Base-by-base conservation (phyloP, 2,888 invertebrate species). In the Calameuta filiformis region DNA sequence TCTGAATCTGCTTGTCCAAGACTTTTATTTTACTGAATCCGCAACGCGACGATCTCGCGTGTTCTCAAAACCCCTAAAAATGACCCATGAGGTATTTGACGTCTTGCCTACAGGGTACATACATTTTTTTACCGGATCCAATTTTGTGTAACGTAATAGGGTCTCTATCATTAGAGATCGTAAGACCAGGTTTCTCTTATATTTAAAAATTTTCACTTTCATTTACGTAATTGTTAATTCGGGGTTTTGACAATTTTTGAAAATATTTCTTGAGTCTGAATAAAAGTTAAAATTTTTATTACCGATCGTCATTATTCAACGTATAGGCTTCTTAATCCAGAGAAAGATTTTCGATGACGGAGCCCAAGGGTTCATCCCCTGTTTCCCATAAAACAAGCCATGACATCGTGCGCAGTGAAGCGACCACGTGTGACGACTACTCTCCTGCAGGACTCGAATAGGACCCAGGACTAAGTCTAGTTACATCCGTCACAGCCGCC, bases 401-500 rank as follows among this genome's bases (percentile, higher is more conserved):
- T 90, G 89, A 90, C 90, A 89, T 89, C 88, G 89, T 90, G 89
- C 86, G 86, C 90, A 85, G 84, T 78, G 87, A 87, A 87, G 88
- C 89, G 88, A 85, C 83, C 85, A 85, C 86, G 85, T 87, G 86
- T 86, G 85, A 87, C 87, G 86, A 81, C 68, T 76, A 33, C 78
- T 76, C 75, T 40, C 78, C 35, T 75, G 76, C 75, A 78, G 75
- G 69, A 73, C 71, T 76, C 76, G 71, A 30, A 34, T 71, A 33
- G 71, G 71, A 71, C 71, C 33, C 71, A 71, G 71, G 71, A 71
- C 71, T 34, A 71, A 31, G 71, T 88, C 88, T 87, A 87, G 89
- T 90, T 88, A 89, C 90, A 91, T 91, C 91, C 91, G 91, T 91
- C 91, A 91, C 88, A 89, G 86, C 86, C 91, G 89, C 86, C 87